Conservation (phyloP, 1,140 invertebrate species). For the Phenacoccus solenopsis region DNA sequence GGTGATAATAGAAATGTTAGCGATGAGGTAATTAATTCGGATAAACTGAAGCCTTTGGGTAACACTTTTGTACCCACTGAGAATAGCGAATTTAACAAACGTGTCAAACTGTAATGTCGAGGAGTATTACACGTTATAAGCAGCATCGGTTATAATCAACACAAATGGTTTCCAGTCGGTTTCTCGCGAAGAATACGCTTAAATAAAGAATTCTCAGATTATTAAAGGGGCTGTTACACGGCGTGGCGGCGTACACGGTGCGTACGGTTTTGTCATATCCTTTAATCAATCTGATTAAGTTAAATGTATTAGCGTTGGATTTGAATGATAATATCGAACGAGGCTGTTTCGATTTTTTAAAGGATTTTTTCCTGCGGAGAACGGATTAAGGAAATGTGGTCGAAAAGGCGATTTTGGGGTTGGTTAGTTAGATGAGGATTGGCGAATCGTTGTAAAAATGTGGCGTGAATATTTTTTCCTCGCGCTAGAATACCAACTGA, state of each 20-base stretch:
- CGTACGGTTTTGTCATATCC: conserved; percentile 7
- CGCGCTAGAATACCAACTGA: no score
- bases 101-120: background rate
- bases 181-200: conserved; percentile 8
- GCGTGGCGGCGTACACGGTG: background rate
- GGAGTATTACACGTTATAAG: background rate
- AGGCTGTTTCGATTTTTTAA: background rate
- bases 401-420: no score
- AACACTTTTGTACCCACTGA: background rate
- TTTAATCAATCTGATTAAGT: conserved; percentile 16
- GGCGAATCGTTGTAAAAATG: no score
- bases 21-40: no score
- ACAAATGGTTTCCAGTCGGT: conserved; percentile 16
- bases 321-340: background rate
- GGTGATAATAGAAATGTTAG: no score
- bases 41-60: no score
- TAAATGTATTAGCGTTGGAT: background rate
- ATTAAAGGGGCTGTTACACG: background rate
- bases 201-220: conserved; percentile 14
- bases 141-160: conserved; percentile 12
- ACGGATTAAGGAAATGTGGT: no score
- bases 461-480: no score
- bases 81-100: background rate
- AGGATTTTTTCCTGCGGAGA: no score
- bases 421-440: no score